A percentile compares a stretch with the other conserved stretches of the same genome.
Evolutionary conservation across 2,113 vertebrate genomes (phyloP).

Genomic region (Sinocyclocheilus grahami): DNA sequence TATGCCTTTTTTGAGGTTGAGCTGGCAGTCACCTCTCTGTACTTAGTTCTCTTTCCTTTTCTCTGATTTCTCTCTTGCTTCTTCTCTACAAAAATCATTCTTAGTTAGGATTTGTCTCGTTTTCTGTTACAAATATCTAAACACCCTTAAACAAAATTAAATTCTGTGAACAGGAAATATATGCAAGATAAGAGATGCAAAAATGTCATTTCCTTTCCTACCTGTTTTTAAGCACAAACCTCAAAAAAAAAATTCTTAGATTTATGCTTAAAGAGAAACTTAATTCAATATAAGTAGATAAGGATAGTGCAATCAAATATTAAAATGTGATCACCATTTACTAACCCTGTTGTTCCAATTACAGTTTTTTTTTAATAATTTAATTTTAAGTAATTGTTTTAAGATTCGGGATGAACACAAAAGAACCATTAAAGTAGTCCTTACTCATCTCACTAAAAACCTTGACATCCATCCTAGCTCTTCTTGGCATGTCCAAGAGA

Average conservation of each 20-base stretch:
- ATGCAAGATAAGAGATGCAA: too few species aligned
- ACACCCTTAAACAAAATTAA: not conserved
- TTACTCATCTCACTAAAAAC: not conserved
- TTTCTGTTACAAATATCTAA: not conserved
- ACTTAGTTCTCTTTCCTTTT: not conserved
- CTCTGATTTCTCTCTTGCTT: not conserved
- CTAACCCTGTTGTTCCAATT: not conserved
- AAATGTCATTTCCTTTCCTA: too few species aligned
- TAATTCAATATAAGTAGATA: not conserved
- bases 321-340: too few species aligned
- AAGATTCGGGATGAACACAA: not conserved
- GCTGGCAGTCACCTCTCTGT: conserved; percentile 38
- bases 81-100: not conserved
- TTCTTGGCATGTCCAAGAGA: not conserved
- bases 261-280: not conserved
- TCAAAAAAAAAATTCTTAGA: too few species aligned
- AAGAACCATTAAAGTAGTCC: not conserved
- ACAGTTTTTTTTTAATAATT: not conserved
- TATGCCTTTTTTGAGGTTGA: conserved; percentile 40
- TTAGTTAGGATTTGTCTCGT: not conserved
- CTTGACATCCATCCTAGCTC: not conserved
- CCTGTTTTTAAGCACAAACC: too few species aligned
- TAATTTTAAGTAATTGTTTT: not conserved
- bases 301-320: too few species aligned
- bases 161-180: not conserved